Conservation (phyloP, 2,113 vertebrate genomes). For the Scartelaos histophorus region DNA sequence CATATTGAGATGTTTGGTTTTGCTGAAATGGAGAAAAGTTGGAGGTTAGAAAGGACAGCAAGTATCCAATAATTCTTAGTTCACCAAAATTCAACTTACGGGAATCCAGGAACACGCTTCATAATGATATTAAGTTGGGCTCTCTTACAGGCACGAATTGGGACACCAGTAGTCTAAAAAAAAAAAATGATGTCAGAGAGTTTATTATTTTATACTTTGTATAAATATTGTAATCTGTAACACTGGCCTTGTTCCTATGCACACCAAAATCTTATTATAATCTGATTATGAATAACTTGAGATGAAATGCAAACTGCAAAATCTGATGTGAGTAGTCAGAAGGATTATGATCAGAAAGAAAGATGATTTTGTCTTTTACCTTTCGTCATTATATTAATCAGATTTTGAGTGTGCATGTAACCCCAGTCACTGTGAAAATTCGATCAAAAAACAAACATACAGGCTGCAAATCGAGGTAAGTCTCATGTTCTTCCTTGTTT, state of each 20-base stretch:
- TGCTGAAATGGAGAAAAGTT: slow-evolving; percentile 36
- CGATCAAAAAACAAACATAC: slow-evolving; percentile 66
- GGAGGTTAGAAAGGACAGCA: slow-evolving; percentile 34
- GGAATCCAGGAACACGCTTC: slow-evolving; percentile 75
- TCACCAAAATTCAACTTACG: slow-evolving; percentile 67
- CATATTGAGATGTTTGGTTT: slow-evolving; percentile 71
- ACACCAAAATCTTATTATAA: too few species aligned
- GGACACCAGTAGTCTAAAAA: slow-evolving; percentile 75
- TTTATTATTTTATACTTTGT: background rate
- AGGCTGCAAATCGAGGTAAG: slow-evolving; percentile 93
- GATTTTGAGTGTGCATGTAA: too few species aligned
- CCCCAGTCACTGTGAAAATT: background rate
- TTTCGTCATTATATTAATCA: too few species aligned
- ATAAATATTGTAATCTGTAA: background rate
- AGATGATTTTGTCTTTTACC: too few species aligned
- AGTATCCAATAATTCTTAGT: slow-evolving; percentile 33
- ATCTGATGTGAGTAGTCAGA: too few species aligned
- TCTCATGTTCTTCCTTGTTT: slow-evolving; percentile 90
- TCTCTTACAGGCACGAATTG: slow-evolving; percentile 80
- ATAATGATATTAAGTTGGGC: slow-evolving; percentile 80
- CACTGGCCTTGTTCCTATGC: too few species aligned
- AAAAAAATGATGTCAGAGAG: background rate
- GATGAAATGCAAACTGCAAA: too few species aligned
- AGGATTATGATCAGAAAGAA: too few species aligned
- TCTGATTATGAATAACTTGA: too few species aligned